Percentiles rank a stretch among this genome's conserved stretches.
phyloP scores from a whole-genome alignment of 1,140 invertebrate genomes.

The Ostrea denselamellosa region DNA sequence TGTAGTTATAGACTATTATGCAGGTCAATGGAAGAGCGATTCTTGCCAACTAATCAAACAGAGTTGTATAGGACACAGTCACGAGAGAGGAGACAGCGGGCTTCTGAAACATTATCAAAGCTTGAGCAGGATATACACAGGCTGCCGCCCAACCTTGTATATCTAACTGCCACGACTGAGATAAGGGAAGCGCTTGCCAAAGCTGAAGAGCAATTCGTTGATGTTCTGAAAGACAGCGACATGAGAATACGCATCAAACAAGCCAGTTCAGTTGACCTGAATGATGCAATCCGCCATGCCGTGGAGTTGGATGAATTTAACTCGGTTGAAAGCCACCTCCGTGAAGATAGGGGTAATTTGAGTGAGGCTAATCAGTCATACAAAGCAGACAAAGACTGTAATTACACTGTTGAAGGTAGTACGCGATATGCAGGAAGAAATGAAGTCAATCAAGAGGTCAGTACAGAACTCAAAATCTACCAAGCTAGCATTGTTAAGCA shows the following conservation, averaged over 20 bases:
- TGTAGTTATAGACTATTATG: not conserved
- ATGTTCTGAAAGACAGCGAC: not conserved
- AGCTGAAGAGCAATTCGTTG: constrained; percentile 42
- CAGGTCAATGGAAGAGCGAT: constrained; percentile 17
- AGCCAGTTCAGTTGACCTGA: not conserved
- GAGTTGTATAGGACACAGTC: constrained; percentile 43
- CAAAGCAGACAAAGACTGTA: not conserved
- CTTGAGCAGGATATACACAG: not conserved
- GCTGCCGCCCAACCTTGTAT: not conserved
- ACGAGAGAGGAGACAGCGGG: constrained; percentile 23
- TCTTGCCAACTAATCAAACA: constrained; percentile 30
- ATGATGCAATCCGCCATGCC: not conserved
- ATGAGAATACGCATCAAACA: not conserved
- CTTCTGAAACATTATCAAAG: constrained; percentile 28
- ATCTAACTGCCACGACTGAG: not conserved
- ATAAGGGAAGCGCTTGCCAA: not conserved
- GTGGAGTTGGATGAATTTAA: not conserved
- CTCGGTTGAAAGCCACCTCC: not conserved
- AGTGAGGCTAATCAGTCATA: not conserved
- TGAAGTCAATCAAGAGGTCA: not conserved
- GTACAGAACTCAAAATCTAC: not conserved
- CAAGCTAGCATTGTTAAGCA: too few species aligned
- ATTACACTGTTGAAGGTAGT: not conserved
- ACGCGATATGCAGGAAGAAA: constrained; percentile 34
- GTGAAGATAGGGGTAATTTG: not conserved